These are phyloP conservation scores for Cynoglossus semilaevis DNA, from an alignment of 2,113 vertebrate species.

Conservation along the genomic window DNA sequence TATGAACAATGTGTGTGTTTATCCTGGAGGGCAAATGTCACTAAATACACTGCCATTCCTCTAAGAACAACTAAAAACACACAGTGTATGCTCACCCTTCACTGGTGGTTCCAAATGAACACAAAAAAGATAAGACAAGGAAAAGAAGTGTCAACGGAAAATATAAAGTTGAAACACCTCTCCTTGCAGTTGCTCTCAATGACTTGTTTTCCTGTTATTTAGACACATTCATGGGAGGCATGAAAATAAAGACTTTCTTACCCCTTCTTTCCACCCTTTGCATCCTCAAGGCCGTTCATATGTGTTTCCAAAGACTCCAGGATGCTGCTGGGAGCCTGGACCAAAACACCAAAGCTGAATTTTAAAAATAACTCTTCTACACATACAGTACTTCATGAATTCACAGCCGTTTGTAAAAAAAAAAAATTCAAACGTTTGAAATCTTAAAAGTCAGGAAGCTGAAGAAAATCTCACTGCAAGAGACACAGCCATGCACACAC, in stretches of 20 bases:
- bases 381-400: not conserved
- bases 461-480: constrained; percentile 28
- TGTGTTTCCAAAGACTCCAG: constrained; percentile 98
- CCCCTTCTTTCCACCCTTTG: constrained; percentile 84
- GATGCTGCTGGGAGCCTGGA: constrained; percentile 95
- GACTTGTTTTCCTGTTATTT: not conserved
- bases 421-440: no score
- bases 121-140: constrained; percentile 54
- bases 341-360: not conserved
- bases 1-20: constrained; percentile 34
- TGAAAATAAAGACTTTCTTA: constrained; percentile 27
- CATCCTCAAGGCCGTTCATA: constrained; percentile 92
- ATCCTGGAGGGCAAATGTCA: constrained; percentile 5
- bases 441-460: no score
- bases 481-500: constrained; percentile 13
- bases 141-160: constrained; percentile 62
- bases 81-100: constrained; percentile 76
- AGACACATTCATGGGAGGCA: not conserved
- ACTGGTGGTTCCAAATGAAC: constrained; percentile 72
- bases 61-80: constrained; percentile 39
- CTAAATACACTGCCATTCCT: constrained; percentile 27
- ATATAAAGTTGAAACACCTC: constrained; percentile 15
- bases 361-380: constrained; percentile 1
- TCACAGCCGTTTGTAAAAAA: no score
- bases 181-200: not conserved